These are phyloP conservation scores for Trichopoda pennipes DNA, from an alignment of 2,888 invertebrate genomes.

Conservation along the genomic window DNA sequence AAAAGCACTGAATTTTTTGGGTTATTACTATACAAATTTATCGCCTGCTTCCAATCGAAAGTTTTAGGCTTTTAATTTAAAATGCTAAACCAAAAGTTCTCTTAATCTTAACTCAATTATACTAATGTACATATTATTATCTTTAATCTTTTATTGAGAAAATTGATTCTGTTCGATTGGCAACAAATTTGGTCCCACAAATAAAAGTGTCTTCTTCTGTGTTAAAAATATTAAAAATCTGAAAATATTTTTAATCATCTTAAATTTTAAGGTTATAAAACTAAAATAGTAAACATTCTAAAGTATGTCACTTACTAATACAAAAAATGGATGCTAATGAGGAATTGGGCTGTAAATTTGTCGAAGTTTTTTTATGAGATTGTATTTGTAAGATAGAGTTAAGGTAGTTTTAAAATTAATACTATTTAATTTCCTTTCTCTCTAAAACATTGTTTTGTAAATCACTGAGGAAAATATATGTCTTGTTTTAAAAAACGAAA, in stretches of 20 bases:
- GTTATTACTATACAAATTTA: too few species aligned
- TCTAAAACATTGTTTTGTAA: too few species aligned
- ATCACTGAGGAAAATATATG: too few species aligned
- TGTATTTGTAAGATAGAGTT: background rate
- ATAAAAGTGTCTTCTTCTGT: background rate
- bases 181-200: background rate
- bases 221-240: slow-evolving; percentile 8
- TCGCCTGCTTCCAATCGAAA: too few species aligned
- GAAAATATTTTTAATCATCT: slow-evolving; percentile 10
- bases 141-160: too few species aligned
- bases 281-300: slow-evolving; percentile 11
- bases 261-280: slow-evolving; percentile 32
- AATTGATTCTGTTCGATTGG: background rate
- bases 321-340: slow-evolving; percentile 61
- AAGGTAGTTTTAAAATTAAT: background rate
- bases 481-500: too few species aligned
- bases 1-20: too few species aligned
- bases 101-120: too few species aligned
- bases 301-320: slow-evolving; percentile 10
- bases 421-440: too few species aligned
- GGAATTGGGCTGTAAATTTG: background rate
- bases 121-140: too few species aligned
- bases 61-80: too few species aligned
- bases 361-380: background rate
- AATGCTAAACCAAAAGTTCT: too few species aligned